Evolutionary conservation across 2,888 invertebrate species (phyloP).

Genomic region (Eilema griseolum): DNA sequence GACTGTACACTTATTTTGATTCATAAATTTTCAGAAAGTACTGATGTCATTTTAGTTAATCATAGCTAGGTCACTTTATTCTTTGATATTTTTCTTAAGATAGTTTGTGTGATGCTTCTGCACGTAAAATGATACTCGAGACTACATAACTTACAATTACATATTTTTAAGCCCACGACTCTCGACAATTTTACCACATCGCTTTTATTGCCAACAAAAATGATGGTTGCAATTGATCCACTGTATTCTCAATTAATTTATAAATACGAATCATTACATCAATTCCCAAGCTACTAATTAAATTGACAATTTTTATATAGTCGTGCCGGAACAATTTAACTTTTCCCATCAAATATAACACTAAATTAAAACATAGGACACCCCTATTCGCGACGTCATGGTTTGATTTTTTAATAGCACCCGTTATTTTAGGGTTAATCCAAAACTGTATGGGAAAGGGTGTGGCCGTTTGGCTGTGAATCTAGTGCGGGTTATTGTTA

Average conservation of each 20-base stretch:
- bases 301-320: conserved; percentile 51
- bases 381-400: conserved; percentile 71
- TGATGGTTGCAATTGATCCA: conserved; percentile 23
- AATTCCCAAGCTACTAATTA: conserved; percentile 64
- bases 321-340: conserved; percentile 61
- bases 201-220: conserved; percentile 5
- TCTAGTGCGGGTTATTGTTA: conserved; percentile 57
- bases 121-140: too few species aligned
- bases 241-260: conserved; percentile 22
- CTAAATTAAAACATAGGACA: conserved; percentile 77
- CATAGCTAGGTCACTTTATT: too few species aligned
- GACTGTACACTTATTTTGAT: too few species aligned
- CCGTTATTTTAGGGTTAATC: conserved; percentile 61
- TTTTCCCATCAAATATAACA: conserved; percentile 76
- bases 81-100: too few species aligned
- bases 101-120: too few species aligned
- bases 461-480: conserved; percentile 54
- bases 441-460: conserved; percentile 57
- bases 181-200: neutral
- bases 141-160: too few species aligned
- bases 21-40: too few species aligned
- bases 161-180: too few species aligned
- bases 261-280: conserved; percentile 29
- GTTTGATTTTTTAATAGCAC: conserved; percentile 67
- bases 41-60: too few species aligned